Base-by-base conservation (phyloP, 2,797 vertebrate species). In the Sylvia borin region DNA sequence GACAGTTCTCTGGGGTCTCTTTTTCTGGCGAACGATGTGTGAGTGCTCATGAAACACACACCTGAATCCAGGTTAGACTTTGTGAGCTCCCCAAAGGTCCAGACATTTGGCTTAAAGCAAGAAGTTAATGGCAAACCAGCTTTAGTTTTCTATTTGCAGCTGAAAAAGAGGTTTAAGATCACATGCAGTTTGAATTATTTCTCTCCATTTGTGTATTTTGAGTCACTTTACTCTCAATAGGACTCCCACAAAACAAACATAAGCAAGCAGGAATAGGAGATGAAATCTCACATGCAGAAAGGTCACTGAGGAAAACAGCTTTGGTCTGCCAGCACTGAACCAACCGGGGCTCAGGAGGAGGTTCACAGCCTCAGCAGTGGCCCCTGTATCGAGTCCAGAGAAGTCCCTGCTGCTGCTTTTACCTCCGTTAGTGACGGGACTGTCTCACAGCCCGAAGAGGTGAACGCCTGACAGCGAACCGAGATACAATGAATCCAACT, bases 11-110 rank as follows among this genome's bases (percentile, higher is more conserved):
- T 43, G 36, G 14, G 27, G 29, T 58, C 38, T 62, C 43, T 36
- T 51, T 29, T 55, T 24, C 50, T 80, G 25, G 18, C 7, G 48
- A 87, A 50, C 2, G 10, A 50, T 3, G 26, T n/a, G 26, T 0
- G 0, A 70, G 8, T 2, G 4, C 36, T 57, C 45, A 40, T 0
- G 0, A 71, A 88, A 55, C 27, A 54, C 24, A 11, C 4, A 40
- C 27, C 73, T 42, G 60, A 43, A 47, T 51, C 24, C 60, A 68
- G 24, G 17, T 42, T 32, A 34, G 14, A 11, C 14, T 71, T 38
- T 10, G 9, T 11, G 62, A 75, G 50, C 26, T 71, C 61, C 45
- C 16, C 48, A 65, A 81, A 81, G 40, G 11, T 47, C 71, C 40
- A 75, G 45, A 51, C 12, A 15, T 5, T 9, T 0, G 1, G 10